phyloP scores from a whole-genome alignment of 23 tunicate genomes.

The Aplidium turbinatum region DNA sequence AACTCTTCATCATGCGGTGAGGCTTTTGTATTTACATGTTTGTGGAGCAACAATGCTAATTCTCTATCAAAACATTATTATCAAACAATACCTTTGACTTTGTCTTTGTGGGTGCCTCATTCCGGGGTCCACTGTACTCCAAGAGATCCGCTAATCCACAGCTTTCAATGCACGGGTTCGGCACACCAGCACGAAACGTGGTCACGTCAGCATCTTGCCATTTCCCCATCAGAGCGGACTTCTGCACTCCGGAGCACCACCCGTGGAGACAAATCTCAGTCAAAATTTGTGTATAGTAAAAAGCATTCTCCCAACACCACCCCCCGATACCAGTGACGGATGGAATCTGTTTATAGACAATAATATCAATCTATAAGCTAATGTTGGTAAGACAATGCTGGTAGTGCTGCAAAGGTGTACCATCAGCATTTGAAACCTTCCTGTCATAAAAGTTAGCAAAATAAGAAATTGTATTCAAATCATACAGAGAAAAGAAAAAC shows the following conservation, averaged over 20 bases:
- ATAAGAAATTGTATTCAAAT: too few species aligned
- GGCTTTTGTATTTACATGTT: too few species aligned
- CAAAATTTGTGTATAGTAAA: constrained; percentile 63
- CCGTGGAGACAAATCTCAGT: constrained; percentile 72
- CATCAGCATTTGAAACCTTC: too few species aligned
- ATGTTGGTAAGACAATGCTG: too few species aligned
- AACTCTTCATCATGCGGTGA: too few species aligned
- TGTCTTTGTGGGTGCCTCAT: background rate
- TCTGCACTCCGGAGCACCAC: constrained; percentile 48
- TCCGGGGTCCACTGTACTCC: constrained; percentile 56
- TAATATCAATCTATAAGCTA: background rate
- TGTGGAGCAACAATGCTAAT: too few species aligned
- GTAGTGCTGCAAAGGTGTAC: background rate
- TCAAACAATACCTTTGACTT: too few species aligned
- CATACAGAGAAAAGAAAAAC: too few species aligned
- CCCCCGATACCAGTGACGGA: constrained; percentile 47
- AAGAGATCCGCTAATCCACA: constrained; percentile 80
- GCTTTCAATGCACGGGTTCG: constrained; percentile 85
- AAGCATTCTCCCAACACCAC: constrained; percentile 79
- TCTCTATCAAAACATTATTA: too few species aligned
- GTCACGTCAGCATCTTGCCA: constrained; percentile 95
- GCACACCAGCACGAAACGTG: constrained; percentile 78
- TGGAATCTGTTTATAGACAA: background rate
- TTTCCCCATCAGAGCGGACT: constrained; percentile 85
- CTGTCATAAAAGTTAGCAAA: too few species aligned